These are phyloP conservation scores for Notodromas monacha DNA, from an alignment of 2,888 invertebrate genomes.

Conservation along the genomic window DNA sequence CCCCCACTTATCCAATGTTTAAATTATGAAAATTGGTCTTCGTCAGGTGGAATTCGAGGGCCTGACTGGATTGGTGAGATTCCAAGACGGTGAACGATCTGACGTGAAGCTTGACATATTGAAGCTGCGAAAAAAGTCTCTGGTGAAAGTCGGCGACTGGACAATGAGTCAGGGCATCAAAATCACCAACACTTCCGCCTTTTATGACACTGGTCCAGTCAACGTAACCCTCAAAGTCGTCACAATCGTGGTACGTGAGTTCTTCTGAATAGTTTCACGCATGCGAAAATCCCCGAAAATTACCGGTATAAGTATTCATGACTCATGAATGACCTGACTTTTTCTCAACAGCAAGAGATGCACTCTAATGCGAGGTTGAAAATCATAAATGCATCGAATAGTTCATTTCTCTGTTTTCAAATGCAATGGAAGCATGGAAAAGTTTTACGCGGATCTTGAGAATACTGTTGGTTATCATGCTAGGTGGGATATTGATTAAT, in stretches of 20 bases:
- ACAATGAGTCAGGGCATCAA: conserved; percentile 29
- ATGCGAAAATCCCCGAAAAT: too few relatives aligned
- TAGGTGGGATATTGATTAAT: too few relatives aligned
- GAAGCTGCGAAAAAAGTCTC: conserved; percentile 33
- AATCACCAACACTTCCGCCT: conserved; percentile 31
- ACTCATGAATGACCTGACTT: too few relatives aligned
- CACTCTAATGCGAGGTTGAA: too few relatives aligned
- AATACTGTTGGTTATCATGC: too few relatives aligned
- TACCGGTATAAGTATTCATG: too few relatives aligned
- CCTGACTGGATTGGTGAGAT: conserved; percentile 41
- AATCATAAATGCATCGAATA: too few relatives aligned
- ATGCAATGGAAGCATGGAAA: too few relatives aligned
- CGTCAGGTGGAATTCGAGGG: conserved; percentile 42
- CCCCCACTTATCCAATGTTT: neutral
- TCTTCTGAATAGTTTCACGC: too few relatives aligned
- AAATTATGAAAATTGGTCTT: neutral
- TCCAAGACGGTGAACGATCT: conserved; percentile 37
- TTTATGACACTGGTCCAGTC: conserved; percentile 33
- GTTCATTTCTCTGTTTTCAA: too few relatives aligned
- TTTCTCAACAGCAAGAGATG: too few relatives aligned
- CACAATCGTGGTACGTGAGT: conserved; percentile 32
- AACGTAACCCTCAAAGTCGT: conserved; percentile 42
- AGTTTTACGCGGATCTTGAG: too few relatives aligned
- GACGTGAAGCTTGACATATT: conserved; percentile 39
- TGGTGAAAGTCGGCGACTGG: conserved; percentile 44